Evolutionary conservation across 64 coral and sea anemone genomes (phyloP).

Genomic region (Acropora yongei): DNA sequence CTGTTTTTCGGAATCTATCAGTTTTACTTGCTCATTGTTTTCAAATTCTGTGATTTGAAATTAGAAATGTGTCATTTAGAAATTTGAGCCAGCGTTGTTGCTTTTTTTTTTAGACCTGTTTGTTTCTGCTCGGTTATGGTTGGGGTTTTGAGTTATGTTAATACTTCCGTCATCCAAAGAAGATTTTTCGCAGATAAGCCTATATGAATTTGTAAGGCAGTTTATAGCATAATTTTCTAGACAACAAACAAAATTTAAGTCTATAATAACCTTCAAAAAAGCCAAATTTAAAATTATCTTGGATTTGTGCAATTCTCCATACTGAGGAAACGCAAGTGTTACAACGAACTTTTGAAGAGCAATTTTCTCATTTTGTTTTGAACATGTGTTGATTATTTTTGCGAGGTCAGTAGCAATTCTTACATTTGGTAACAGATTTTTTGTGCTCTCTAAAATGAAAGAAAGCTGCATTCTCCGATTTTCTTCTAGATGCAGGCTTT

Average conservation of each 20-base stretch:
- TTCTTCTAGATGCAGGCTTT: no score
- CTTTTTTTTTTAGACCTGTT: background rate
- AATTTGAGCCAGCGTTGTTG: background rate
- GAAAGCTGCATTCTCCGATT: background rate
- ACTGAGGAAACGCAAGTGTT: background rate
- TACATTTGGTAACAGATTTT: no score
- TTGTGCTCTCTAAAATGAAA: no score
- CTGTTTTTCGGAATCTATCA: slow-evolving; percentile 84
- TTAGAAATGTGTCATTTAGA: background rate
- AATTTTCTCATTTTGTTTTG: no score
- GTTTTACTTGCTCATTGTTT: slow-evolving; percentile 83
- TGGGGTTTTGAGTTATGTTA: background rate
- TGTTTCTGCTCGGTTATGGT: background rate
- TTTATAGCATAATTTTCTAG: background rate
- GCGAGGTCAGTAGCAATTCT: no score
- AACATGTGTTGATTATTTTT: no score
- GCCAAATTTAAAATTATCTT: background rate
- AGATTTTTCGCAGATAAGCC: background rate
- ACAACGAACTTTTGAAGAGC: no score
- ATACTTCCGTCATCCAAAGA: background rate
- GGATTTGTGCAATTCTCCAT: background rate
- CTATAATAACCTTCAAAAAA: background rate
- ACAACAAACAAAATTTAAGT: background rate
- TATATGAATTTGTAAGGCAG: background rate
- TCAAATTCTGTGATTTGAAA: slow-evolving; percentile 71